A percentile compares a stretch with the other conserved stretches of the same genome.
phyloP scores from a whole-genome alignment of 1,140 invertebrate genomes.

The Planococcus citri region DNA sequence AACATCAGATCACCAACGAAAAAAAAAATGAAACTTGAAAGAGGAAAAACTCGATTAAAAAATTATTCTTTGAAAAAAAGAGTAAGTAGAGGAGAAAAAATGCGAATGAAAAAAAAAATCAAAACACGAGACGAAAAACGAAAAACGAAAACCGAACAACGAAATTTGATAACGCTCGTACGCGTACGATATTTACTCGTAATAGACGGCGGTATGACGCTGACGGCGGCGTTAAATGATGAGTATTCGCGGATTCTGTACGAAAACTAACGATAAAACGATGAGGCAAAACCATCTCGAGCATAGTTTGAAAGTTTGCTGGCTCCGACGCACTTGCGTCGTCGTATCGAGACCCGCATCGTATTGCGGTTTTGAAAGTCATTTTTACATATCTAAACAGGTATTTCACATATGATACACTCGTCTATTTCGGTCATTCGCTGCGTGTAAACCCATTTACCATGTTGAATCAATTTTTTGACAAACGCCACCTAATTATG shows the following conservation, averaged over 20 bases:
- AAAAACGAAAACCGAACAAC: neutral
- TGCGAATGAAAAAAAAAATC: neutral
- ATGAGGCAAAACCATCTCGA: neutral
- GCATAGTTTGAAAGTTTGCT: neutral
- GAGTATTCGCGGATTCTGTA: conserved; percentile 4
- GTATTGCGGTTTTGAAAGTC: neutral
- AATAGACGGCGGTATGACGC: no score
- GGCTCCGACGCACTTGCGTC: neutral
- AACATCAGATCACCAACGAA: no score
- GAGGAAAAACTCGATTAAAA: no score
- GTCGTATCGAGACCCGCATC: conserved; percentile 4
- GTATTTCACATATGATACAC: neutral
- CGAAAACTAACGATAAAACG: conserved; percentile 6
- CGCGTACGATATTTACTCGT: neutral
- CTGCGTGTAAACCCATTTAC: neutral
- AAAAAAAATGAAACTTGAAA: no score
- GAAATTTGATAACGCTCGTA: neutral
- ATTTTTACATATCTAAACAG: conserved; percentile 8
- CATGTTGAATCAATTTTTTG: no score
- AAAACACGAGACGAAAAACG: neutral
- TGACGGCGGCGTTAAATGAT: neutral
- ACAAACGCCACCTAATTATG: no score
- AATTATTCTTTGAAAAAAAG: no score
- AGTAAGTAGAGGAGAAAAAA: no score
- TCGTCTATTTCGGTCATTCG: neutral